Evolutionary conservation across 2,888 invertebrate genomes (phyloP).

Genomic region (Drosophila aldrichi): DNA sequence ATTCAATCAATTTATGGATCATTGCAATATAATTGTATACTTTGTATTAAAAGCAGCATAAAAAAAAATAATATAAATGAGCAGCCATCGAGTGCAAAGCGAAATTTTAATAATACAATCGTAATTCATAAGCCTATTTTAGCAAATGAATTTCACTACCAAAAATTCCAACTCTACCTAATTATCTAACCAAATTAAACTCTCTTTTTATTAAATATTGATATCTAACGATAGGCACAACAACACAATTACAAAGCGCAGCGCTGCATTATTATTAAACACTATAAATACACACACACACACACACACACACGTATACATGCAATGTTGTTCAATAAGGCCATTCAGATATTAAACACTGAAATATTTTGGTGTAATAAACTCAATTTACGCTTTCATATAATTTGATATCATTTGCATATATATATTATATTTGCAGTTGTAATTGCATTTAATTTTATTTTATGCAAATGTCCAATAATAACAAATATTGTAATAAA

Average conservation of each 20-base stretch:
- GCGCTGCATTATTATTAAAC: neutral
- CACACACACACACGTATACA: neutral
- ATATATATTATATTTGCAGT: conserved; percentile 36
- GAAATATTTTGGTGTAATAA: conserved; percentile 49
- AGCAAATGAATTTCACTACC: conserved; percentile 26
- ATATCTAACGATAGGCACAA: conserved; percentile 4
- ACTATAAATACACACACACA: neutral
- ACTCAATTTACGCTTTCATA: conserved; percentile 40
- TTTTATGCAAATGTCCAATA: conserved; percentile 47
- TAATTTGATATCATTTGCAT: conserved; percentile 18
- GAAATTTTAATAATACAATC: conserved; percentile 43
- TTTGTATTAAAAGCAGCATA: conserved; percentile 31
- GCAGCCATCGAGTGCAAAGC: conserved; percentile 12
- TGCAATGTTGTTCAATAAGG: neutral
- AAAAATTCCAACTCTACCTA: conserved; percentile 43
- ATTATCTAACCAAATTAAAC: conserved; percentile 60
- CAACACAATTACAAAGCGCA: neutral
- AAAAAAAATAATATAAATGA: conserved; percentile 24
- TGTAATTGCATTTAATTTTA: conserved; percentile 64
- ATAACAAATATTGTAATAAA: conserved; percentile 44
- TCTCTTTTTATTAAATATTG: conserved; percentile 30
- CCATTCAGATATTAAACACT: conserved; percentile 31
- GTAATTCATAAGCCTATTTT: conserved; percentile 25
- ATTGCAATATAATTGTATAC: conserved; percentile 51
- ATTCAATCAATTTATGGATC: conserved; percentile 25